These are phyloP conservation scores for Athalia cordata DNA, from an alignment of 2,888 invertebrate genomes.

Conservation along the genomic window DNA sequence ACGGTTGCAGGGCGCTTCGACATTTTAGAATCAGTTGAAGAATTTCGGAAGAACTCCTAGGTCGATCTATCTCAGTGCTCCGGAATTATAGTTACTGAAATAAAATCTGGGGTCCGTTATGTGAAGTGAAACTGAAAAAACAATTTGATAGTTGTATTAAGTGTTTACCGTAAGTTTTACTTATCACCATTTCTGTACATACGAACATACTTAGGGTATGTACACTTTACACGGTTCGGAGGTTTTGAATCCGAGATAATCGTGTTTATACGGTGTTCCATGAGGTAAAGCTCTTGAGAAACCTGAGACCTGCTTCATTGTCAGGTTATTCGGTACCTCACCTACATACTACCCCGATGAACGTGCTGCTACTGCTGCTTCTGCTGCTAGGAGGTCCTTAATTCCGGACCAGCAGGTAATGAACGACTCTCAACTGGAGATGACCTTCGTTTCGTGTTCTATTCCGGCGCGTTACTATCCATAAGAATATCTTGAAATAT, in stretches of 20 bases:
- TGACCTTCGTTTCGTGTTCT: conserved; percentile 34
- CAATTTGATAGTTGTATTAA: too few species aligned
- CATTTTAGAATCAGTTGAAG: neutral
- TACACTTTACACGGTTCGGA: too few species aligned
- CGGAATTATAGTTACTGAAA: too few species aligned
- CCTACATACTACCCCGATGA: neutral
- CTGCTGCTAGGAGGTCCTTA: conserved; percentile 36
- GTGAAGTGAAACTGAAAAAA: too few species aligned
- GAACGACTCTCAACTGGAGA: conserved; percentile 12
- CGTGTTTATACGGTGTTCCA: neutral
- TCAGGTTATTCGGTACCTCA: conserved; percentile 1
- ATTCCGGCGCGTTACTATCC: conserved; percentile 18
- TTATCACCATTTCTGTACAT: too few species aligned
- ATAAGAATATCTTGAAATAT: neutral
- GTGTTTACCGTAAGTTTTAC: too few species aligned
- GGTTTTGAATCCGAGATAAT: neutral
- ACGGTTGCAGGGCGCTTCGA: neutral
- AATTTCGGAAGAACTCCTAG: too few species aligned
- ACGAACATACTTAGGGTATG: too few species aligned
- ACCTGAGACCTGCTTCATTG: conserved; percentile 22
- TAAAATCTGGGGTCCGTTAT: too few species aligned
- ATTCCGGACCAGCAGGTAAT: conserved; percentile 40
- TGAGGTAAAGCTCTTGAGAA: neutral
- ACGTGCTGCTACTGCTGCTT: neutral
- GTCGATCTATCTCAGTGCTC: too few species aligned